phyloP scores from a whole-genome alignment of 2,888 invertebrate species.

The Rhyacophila evoluta region DNA sequence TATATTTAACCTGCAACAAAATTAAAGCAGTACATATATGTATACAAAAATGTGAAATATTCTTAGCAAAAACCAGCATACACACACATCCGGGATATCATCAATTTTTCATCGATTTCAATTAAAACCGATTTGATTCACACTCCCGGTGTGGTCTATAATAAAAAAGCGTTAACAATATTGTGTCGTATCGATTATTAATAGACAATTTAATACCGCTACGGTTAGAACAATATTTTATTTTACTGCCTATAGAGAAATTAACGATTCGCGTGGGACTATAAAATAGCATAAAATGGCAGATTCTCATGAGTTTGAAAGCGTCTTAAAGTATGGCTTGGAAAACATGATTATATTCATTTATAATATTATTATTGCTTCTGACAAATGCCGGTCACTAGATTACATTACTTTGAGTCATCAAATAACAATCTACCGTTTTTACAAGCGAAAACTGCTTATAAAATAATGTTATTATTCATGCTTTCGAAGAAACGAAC shows the following conservation, averaged over 20 bases:
- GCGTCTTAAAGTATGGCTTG: too few relatives aligned
- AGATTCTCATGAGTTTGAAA: background rate
- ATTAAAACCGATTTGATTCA: background rate
- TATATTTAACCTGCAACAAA: too few relatives aligned
- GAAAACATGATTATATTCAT: too few relatives aligned
- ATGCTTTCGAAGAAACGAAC: background rate
- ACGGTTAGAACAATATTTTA: background rate
- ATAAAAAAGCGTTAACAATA: background rate
- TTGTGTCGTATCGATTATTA: background rate
- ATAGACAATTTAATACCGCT: background rate
- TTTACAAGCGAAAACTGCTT: background rate
- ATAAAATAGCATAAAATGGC: background rate
- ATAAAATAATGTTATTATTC: background rate
- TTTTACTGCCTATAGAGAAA: background rate
- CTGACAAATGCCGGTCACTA: background rate
- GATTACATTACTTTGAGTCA: background rate
- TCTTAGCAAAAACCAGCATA: background rate
- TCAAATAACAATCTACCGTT: background rate
- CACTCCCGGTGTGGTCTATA: background rate
- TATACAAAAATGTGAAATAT: too few relatives aligned
- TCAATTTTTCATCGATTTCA: background rate
- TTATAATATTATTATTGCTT: too few relatives aligned
- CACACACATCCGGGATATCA: background rate
- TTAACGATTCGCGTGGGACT: background rate
- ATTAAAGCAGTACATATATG: too few relatives aligned